Conservation (phyloP, 1,140 invertebrate genomes). For the Telenomus remus region DNA sequence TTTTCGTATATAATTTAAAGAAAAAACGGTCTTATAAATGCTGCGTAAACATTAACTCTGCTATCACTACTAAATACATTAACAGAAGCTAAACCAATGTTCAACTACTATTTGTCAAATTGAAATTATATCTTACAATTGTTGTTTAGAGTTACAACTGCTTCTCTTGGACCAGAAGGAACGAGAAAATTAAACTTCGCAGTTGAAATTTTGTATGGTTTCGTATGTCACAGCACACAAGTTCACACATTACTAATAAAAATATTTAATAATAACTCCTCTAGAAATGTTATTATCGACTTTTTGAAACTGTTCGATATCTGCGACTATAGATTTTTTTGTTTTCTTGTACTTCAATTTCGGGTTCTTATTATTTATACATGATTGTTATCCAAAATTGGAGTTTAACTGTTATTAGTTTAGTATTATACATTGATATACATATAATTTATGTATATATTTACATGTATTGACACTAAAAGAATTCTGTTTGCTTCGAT, state of each 20-base stretch:
- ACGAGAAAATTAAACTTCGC: conserved; percentile 16
- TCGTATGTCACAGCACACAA: conserved; percentile 19
- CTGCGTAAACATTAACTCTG: conserved; percentile 33
- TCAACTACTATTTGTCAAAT: conserved; percentile 27
- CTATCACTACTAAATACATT: conserved; percentile 24
- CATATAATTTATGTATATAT: conserved; percentile 50
- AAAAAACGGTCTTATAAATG: conserved; percentile 43
- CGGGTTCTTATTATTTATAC: conserved; percentile 12
- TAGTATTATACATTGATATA: conserved; percentile 40
- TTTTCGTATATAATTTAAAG: not conserved
- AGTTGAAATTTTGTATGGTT: conserved; percentile 16
- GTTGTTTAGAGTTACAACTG: conserved; percentile 7
- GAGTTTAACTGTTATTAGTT: conserved; percentile 32
- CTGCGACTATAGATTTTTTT: conserved; percentile 11
- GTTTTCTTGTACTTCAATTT: conserved; percentile 38
- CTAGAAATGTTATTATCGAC: conserved; percentile 15
- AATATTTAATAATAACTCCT: conserved; percentile 12
- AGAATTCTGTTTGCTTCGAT: conserved; percentile 20
- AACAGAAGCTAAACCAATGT: conserved; percentile 28
- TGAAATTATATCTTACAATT: conserved; percentile 15
- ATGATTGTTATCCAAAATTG: conserved; percentile 30
- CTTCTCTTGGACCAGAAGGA: conserved; percentile 12
- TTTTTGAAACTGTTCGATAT: conserved; percentile 8
- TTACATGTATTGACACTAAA: conserved; percentile 49
- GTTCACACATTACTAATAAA: conserved; percentile 22